phyloP scores from a whole-genome alignment of 2,888 invertebrate genomes.

The Buathra laborator region DNA sequence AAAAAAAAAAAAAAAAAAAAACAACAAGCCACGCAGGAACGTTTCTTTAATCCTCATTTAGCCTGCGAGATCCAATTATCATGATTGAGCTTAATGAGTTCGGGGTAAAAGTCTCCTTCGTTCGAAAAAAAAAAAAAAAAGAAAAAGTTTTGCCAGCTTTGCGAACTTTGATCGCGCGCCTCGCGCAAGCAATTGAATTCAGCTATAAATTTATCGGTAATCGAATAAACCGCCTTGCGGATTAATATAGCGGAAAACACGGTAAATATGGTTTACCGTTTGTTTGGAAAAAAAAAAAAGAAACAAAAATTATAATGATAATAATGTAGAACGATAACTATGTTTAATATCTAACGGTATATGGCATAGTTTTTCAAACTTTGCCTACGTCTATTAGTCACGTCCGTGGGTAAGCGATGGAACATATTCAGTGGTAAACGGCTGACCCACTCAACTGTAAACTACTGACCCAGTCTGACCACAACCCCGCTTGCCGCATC shows the following conservation, averaged over 20 bases:
- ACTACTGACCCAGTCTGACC: constrained; percentile 69
- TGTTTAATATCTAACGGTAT: constrained; percentile 32
- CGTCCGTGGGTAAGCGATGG: constrained; percentile 20
- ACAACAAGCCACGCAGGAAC: neutral
- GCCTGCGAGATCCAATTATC: constrained; percentile 55
- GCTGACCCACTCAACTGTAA: constrained; percentile 65
- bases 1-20: neutral
- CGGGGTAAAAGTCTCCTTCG: constrained; percentile 24
- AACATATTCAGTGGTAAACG: constrained; percentile 48
- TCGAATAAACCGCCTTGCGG: constrained; percentile 2
- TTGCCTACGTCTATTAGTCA: constrained; percentile 44
- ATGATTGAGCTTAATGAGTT: constrained; percentile 60
- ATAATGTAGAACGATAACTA: neutral
- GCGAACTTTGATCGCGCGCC: neutral
- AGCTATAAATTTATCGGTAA: constrained; percentile 24
- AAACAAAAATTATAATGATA: neutral
- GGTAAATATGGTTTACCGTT: neutral
- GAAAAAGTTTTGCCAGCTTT: neutral
- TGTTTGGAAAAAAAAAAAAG: neutral
- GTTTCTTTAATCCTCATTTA: constrained; percentile 43
- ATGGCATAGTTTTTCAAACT: constrained; percentile 46
- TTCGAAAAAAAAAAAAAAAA: neutral
- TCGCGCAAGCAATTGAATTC: constrained; percentile 1
- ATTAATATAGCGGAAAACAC: neutral
- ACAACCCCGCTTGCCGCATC: constrained; percentile 55